Conservation (phyloP, 2,113 vertebrate genomes). For the Gopherus evgoodei region DNA sequence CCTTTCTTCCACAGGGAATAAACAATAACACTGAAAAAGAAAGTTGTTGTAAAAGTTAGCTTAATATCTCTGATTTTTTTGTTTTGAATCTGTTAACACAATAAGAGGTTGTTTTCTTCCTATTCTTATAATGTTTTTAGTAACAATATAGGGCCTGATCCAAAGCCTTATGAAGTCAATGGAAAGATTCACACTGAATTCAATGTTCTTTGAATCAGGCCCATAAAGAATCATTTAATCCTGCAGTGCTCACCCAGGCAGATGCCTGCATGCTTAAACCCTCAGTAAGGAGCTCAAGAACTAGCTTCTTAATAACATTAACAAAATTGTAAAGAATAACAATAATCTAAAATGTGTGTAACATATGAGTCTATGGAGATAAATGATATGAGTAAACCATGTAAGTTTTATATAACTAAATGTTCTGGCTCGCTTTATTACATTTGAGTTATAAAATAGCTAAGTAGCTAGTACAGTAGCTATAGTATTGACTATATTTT, state of each 20-base stretch:
- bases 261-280: not conserved
- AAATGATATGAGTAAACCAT: not conserved
- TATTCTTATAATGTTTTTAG: constrained; percentile 3
- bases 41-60: not conserved
- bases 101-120: not conserved
- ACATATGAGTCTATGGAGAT: not conserved
- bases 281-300: not conserved
- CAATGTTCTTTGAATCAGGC: constrained; percentile 21
- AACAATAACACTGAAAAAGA: not conserved
- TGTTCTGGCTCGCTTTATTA: not conserved
- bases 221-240: constrained; percentile 16
- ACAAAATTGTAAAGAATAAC: not conserved
- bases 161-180: not conserved
- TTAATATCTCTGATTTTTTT: not conserved
- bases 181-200: constrained; percentile 49
- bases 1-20: not conserved
- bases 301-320: not conserved
- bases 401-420: not conserved
- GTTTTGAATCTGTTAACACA: constrained; percentile 9
- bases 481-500: not conserved
- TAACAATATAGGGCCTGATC: constrained; percentile 25
- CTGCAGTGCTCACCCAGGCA: not conserved
- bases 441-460: not conserved
- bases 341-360: not conserved
- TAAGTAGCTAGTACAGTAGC: not conserved